Evolutionary conservation across 2,113 vertebrate genomes (phyloP), one percentile per base, ranked within the genome.

Genomic region (Thunnus thynnus): DNA sequence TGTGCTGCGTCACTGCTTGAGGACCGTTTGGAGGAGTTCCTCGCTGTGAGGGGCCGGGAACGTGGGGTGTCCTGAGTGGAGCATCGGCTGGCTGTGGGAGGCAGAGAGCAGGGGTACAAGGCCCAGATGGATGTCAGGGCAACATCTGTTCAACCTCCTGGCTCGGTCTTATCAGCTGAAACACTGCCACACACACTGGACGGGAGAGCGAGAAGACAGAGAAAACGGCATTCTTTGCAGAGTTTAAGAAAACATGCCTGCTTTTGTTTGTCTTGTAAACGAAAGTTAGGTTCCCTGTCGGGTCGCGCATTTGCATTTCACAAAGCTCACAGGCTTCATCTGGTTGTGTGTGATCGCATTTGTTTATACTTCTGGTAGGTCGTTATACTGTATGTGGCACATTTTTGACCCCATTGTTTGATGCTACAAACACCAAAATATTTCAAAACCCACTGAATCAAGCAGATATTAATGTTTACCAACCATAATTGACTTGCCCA

Each of bases 241-340:
- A 86, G 93, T 89, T 94, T 93, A 94, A 94, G 85, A 93, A 93
- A 94, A 92, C 91, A 91, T 41, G 83, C 64, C 79, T 13, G 78
- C 80, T 89, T 89, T 88, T 95, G 94, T 95, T 95, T 94, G 88
- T 88, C 89, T 80, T 92, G 93, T 92, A 94, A 95, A 94, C 91
- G 82, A 92, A 88, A 52, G 83, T 86, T 50, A 68, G 93, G 89
- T 89, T 91, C 92, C 92, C 90, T 1, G 52, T 86, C 52, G 51
- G 88, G 93, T 87, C 77, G 67, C 14, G n/a, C 83, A 71, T 95
- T 94, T 93, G 90, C 90, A 90, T 93, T 92, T 92, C 78, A 91
- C 91, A 89, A 88, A 89, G 82, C 84, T 88, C 54, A 64, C 55
- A 57, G 80, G 80, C 57, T 63, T 88, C 36, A 69, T 50, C 77